Base-by-base conservation (phyloP, 64 coral and sea anemone genomes). In the Catalaphyllia jardinei region DNA sequence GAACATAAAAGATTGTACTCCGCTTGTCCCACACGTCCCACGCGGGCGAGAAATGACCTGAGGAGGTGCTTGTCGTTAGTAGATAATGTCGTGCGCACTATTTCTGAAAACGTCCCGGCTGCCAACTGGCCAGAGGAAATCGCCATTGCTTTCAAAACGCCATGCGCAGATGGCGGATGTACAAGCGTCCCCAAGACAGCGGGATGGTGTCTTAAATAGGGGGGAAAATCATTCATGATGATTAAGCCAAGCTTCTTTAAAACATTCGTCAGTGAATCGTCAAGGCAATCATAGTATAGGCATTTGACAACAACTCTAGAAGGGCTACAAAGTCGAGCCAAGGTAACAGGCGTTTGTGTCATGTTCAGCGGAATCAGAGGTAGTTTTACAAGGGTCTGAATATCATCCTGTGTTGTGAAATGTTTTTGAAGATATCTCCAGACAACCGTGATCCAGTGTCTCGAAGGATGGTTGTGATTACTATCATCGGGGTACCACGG, bases 401-500 rank as follows among this genome's bases (percentile, higher is more conserved):
- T 18, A 42, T 76, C 74, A 1, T 22, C 38, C 13, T 1, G 0
- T 33, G 24, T 31, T 0, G 35, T 9, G 25, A 95, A 95, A 46
- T 91, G 77, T 3, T 73, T 60, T 29, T 29, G 83, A 31, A 95
- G 65, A 65, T 95, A 95, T 28, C 12, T 52, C 93, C 93, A 95
- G 31, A 95, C 67, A 59, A 72, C 52, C 27, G 88, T 57, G 7
- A 95, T 27, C 93, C 93, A 95, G 24, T 29, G 38, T 75, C 62
- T 52, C 57, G 89, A 60, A 14, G 85, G 89, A 76, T 76, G 74
- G 4, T 46, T 39, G 14, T 84, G 39, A 5, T 55, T 54, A 4
- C 19, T 29, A 25, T 15, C 33, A 62, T 78, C 35, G 10, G 84
- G 77, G 17, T 91, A 88, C 89, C 85, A 95, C 0, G 51, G 27